Evolutionary conservation across 2,113 vertebrate species (phyloP), one percentile per base, ranked within the genome.

Genomic region (Pterocles gutturalis): DNA sequence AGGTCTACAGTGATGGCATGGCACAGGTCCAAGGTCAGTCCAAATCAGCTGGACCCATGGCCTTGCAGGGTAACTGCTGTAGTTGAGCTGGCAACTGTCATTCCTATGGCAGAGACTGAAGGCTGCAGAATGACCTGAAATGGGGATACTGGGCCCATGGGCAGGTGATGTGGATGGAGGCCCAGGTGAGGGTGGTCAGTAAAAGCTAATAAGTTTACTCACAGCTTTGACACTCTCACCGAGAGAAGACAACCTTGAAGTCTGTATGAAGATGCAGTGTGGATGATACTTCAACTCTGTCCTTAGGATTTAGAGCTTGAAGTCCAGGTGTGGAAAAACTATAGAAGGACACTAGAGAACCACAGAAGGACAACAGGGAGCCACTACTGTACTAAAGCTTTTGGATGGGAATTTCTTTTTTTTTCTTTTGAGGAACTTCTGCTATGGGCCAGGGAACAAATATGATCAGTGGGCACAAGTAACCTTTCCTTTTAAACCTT

Each of bases 101-200:
- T 29, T 71, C 13, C 16, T 61, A 25, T 1, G 3, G 34, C 33
- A 77, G 62, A 80, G 21, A 69, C 0, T 73, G 58, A 89, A 89
- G 29, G 22, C 19, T 80, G 31, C 5, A 80, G n/a, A 91, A 93
- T 21, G 12, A 70, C 7, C 33, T 79, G 55, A 78, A 85, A 82
- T 25, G 5, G 19, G 24, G 31, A 54, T 34, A 26, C 46, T 61
- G 60, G 29, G n/a, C 14, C n/a, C 11, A 34, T 4, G 11, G 25
- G 36, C 20, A 78, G 5, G 13, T 1, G 2, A 46, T 24, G 9
- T 4, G 19, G 8, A 21, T 5, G 6, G 41, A 91, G 0, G 1
- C 7, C 15, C 18, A 66, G 4, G 13, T 24, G 12, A 46, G 10
- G 29, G 17, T 69, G 31, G 7, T 53, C 18, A 33, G 31, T 41